phyloP scores from a whole-genome alignment of 64 coral and sea anemone genomes.

The Hydrozoanthus tunicans region DNA sequence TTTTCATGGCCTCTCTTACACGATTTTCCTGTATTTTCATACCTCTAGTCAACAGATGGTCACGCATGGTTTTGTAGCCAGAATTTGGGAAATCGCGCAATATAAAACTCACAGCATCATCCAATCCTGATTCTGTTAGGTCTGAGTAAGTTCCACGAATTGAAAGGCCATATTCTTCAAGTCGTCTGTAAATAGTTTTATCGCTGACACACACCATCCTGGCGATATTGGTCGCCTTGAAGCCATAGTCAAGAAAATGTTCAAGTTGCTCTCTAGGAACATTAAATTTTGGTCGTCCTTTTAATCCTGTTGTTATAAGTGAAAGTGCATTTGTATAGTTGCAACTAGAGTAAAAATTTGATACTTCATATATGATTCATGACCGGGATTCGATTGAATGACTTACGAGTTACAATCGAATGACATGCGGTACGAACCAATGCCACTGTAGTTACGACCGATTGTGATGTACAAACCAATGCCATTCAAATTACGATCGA shows the following conservation, averaged over 20 bases:
- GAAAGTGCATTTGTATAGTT: neutral
- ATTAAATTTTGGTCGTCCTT: constrained; percentile 53
- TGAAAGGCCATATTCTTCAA: constrained; percentile 50
- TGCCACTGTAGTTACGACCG: no score
- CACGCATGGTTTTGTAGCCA: constrained; percentile 67
- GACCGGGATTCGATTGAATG: neutral
- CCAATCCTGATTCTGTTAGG: constrained; percentile 37
- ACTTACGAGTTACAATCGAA: neutral
- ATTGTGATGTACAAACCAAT: no score
- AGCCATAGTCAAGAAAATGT: constrained; percentile 46
- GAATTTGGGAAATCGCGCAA: constrained; percentile 60
- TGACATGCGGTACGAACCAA: no score
- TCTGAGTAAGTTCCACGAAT: constrained; percentile 52
- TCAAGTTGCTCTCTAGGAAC: constrained; percentile 54
- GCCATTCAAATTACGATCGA: no score
- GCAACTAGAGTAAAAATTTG: no score
- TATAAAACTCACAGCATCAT: constrained; percentile 56
- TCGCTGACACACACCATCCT: constrained; percentile 49
- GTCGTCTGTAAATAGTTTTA: constrained; percentile 66
- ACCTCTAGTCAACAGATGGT: constrained; percentile 64
- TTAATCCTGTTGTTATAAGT: constrained; percentile 43
- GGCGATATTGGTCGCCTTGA: constrained; percentile 62
- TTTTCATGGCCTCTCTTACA: constrained; percentile 49
- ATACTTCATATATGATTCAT: no score
- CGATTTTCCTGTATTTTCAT: constrained; percentile 59